phyloP scores from a whole-genome alignment of 2,797 vertebrate species.

The Bryconaethiops microstoma region DNA sequence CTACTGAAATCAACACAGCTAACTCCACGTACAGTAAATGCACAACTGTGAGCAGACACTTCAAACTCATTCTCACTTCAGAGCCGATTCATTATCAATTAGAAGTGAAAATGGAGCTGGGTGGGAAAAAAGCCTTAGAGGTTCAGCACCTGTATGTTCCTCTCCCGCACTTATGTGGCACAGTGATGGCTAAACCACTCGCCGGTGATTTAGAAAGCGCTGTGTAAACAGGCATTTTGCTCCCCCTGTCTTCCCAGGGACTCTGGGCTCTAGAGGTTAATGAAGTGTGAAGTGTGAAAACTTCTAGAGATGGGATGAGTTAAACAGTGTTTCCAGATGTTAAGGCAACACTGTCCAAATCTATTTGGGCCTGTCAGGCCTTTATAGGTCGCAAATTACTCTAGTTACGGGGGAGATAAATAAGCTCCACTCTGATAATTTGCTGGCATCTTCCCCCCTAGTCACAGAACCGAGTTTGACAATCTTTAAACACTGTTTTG shows the following conservation, averaged over 20 bases:
- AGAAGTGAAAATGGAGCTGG: slow-evolving; percentile 62
- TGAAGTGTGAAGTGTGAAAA: slow-evolving; percentile 99
- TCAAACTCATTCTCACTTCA: slow-evolving; percentile 55
- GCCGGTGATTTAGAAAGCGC: slow-evolving; percentile 72
- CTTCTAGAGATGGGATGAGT: slow-evolving; percentile 88
- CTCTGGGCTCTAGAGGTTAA: slow-evolving; percentile 88
- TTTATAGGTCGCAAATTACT: slow-evolving; percentile 75
- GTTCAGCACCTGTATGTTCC: slow-evolving; percentile 51
- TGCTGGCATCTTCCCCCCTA: slow-evolving; percentile 37
- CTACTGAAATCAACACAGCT: slow-evolving; percentile 10
- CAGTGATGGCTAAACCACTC: slow-evolving; percentile 68
- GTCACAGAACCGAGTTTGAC: slow-evolving; percentile 23
- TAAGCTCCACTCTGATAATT: slow-evolving; percentile 66
- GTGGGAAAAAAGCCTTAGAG: slow-evolving; percentile 53
- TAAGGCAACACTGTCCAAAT: slow-evolving; percentile 79
- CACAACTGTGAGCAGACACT: slow-evolving; percentile 42
- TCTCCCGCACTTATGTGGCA: slow-evolving; percentile 51
- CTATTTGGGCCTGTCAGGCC: slow-evolving; percentile 76
- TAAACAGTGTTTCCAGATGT: slow-evolving; percentile 95
- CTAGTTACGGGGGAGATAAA: slow-evolving; percentile 64
- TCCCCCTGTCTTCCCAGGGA: slow-evolving; percentile 84
- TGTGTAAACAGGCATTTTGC: slow-evolving; percentile 73
- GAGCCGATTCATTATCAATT: slow-evolving; percentile 61
- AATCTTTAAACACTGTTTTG: slow-evolving; percentile 25
- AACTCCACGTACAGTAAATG: slow-evolving; percentile 8